These are phyloP conservation scores for Tragelaphus strepsiceros DNA, from an alignment of 2,113 vertebrate species.

Conservation along the genomic window DNA sequence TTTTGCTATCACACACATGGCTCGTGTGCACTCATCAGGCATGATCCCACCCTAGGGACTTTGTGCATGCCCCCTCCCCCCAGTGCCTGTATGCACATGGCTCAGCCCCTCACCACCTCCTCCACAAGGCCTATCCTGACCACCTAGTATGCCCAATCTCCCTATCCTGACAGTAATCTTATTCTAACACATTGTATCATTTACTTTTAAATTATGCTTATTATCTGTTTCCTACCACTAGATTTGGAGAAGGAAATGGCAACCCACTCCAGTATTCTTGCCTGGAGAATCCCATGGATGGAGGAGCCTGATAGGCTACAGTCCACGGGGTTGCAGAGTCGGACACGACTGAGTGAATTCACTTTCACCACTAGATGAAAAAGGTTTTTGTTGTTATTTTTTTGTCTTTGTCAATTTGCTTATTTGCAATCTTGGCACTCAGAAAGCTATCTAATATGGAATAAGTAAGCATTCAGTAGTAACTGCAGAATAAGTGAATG, in stretches of 20 bases:
- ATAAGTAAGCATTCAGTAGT: not conserved
- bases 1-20: not conserved
- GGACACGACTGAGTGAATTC: too few species aligned
- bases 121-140: not conserved
- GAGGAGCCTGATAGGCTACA: too few species aligned
- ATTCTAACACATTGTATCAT: not conserved
- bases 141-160: not conserved
- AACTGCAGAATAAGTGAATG: not conserved
- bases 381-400: not conserved
- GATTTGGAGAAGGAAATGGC: not conserved
- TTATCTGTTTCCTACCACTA: not conserved
- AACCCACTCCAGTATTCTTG: too few species aligned
- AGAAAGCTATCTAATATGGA: not conserved
- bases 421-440: not conserved
- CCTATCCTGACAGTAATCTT: not conserved
- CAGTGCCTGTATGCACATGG: not conserved
- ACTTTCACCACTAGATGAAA: not conserved
- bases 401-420: not conserved
- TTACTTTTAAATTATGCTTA: not conserved
- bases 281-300: too few species aligned
- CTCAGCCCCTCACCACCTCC: not conserved
- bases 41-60: not conserved
- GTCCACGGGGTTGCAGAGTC: too few species aligned
- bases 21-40: not conserved
- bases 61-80: not conserved